Evolutionary conservation across 2,888 invertebrate species (phyloP), one percentile per base, ranked within the genome.

Genomic region (Kuschelorhynchus macadamiae): DNA sequence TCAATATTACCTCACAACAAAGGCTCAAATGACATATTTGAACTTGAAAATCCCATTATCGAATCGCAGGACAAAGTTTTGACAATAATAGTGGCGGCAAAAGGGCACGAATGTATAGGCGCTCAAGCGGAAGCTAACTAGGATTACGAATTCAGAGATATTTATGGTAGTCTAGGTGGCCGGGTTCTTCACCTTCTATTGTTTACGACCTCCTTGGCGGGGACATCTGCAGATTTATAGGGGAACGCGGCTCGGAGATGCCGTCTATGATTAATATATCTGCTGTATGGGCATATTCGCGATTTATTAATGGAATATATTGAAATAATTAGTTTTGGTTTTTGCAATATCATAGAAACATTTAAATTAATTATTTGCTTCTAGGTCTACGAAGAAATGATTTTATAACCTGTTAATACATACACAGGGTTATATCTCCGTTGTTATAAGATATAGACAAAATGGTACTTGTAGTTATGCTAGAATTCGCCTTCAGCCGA

Each of bases 161-260:
- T 83, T 83, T 83, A 83, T 82, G 82, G 79, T 80, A 78, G 80
- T 81, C 81, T 81, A 80, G 76, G 81, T 81, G 81, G 80, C 81
- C 75, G 78, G 80, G 81, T 79, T 81, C 80, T 81, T 80, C 81
- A 81, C 81, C 82, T 81, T 77, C 78, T 73, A 83, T 83, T 83
- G 83, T 83, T 83, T 83, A 83, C 83, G 53, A 20, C 68, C 68
- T 79, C 80, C 81, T 74, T 80, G 82, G 80, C 80, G 79, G 80
- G 81, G 82, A 82, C 82, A 81, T 81, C 80, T 81, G 77, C 74
- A 81, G 80, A 82, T 82, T 82, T 82, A 82, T 82, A 78, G 33
- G 49, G 65, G 66, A 16, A 49, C 53, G 8, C 46, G 17, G 55
- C 63, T 39, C 39, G 16, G 42, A 59, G 65, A 52, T 59, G 52